Percentiles rank a stretch among this genome's conserved stretches.
These are phyloP conservation scores for Staurois parvus DNA, from an alignment of 2,797 vertebrate genomes.

Conservation along the genomic window DNA sequence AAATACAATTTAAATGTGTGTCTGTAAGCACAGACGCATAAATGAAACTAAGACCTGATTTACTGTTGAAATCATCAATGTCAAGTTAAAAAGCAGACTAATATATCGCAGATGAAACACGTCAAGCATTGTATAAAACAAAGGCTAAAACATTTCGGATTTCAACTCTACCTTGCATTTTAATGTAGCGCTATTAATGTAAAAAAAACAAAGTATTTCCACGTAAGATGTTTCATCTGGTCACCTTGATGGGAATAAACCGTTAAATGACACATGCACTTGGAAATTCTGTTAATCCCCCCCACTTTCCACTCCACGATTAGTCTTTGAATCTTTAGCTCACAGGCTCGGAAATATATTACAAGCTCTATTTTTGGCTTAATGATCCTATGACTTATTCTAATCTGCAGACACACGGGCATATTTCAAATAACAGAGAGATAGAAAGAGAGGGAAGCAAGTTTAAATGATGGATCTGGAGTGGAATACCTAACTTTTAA, in stretches of 20 bases:
- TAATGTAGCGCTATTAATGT: neutral
- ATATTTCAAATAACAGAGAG: conserved; percentile 65
- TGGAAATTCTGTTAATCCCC: conserved; percentile 42
- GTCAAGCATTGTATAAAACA: neutral
- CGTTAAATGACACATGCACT: conserved; percentile 28
- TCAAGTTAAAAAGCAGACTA: too few species aligned
- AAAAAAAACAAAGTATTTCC: conserved; percentile 20
- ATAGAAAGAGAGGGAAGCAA: conserved; percentile 66
- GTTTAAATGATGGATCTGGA: conserved; percentile 83
- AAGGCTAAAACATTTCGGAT: neutral
- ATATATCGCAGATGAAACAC: too few species aligned
- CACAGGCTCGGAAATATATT: conserved; percentile 55
- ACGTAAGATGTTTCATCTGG: conserved; percentile 10
- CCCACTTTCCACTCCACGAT: conserved; percentile 31
- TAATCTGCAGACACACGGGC: conserved; percentile 71
- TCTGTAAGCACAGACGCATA: too few species aligned
- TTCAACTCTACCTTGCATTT: neutral
- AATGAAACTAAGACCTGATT: too few species aligned
- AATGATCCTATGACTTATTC: conserved; percentile 61
- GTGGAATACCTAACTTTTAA: conserved; percentile 99
- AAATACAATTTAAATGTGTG: too few species aligned
- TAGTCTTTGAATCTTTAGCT: conserved; percentile 55
- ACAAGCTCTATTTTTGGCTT: conserved; percentile 62
- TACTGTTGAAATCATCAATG: too few species aligned
- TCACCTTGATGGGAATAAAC: conserved; percentile 27